phyloP scores from a whole-genome alignment of 2,888 invertebrate species.

The Prosapia bicincta region DNA sequence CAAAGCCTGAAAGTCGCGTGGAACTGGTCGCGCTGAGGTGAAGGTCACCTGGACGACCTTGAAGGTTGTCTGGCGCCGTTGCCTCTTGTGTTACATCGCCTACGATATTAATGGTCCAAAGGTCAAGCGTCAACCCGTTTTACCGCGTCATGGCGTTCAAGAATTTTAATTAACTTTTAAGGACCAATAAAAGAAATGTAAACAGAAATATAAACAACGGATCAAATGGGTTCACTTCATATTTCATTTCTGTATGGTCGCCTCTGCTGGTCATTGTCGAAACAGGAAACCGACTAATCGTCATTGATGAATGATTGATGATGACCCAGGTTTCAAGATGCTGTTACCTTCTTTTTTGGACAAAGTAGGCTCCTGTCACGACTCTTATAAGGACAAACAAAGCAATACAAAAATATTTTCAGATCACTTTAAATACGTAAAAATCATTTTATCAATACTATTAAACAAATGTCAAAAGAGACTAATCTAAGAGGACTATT shows the following conservation, averaged over 20 bases:
- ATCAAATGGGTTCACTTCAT: not conserved
- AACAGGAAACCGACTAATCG: too few relatives aligned
- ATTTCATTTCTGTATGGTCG: not conserved
- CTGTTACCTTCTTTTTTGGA: too few relatives aligned
- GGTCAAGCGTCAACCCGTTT: not conserved
- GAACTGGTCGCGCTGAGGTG: not conserved
- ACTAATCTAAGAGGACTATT: too few relatives aligned
- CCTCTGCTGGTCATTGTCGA: not conserved
- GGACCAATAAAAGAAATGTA: not conserved
- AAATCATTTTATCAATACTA: too few relatives aligned
- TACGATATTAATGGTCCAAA: not conserved
- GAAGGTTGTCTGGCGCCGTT: not conserved
- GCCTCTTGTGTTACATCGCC: not conserved
- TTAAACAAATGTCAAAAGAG: too few relatives aligned
- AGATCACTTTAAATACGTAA: too few relatives aligned
- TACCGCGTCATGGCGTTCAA: not conserved
- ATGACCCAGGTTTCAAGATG: too few relatives aligned
- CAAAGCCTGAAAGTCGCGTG: not conserved
- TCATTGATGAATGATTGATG: too few relatives aligned
- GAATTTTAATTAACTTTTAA: constrained; percentile 2
- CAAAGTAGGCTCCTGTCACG: too few relatives aligned
- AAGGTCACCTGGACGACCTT: not conserved
- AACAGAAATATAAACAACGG: not conserved
- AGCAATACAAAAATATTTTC: too few relatives aligned
- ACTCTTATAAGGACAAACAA: too few relatives aligned